Percentiles rank a stretch among this genome's conserved stretches.
Conservation (phyloP, 2,888 invertebrate genomes). For the Empis stercorea region DNA sequence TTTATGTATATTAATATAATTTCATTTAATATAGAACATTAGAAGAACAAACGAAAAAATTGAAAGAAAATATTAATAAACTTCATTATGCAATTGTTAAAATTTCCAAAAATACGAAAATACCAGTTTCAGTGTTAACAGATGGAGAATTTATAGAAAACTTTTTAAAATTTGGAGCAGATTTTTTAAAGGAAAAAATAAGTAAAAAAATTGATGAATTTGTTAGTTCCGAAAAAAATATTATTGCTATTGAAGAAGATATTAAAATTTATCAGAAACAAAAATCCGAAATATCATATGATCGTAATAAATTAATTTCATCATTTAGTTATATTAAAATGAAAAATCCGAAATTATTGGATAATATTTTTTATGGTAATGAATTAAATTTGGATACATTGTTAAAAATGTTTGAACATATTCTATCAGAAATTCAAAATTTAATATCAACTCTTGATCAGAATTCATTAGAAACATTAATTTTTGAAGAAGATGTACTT, state of each 20-base stretch:
- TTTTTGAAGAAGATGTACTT: conserved; percentile 15
- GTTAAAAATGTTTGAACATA: conserved; percentile 4
- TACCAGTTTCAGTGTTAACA: conserved; percentile 11
- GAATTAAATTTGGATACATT: conserved; percentile 9
- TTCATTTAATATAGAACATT: conserved; percentile 1
- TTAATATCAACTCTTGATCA: background rate
- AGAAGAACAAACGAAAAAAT: conserved; percentile 14
- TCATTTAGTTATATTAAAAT: conserved; percentile 17
- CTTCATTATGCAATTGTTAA: conserved; percentile 13
- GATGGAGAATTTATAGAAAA: conserved; percentile 17
- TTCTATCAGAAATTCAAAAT: conserved; percentile 2
- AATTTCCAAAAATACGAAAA: no score
- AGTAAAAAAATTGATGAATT: conserved; percentile 10
- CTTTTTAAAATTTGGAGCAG: conserved; percentile 16
- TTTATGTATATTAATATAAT: background rate
- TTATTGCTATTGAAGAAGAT: conserved; percentile 18
- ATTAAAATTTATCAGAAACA: conserved; percentile 25
- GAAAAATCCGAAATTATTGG: conserved; percentile 9
- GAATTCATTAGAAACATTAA: background rate
- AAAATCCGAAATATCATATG: conserved; percentile 19
- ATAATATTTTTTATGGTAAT: background rate
- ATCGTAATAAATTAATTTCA: conserved; percentile 19
- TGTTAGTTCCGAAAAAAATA: conserved; percentile 16
- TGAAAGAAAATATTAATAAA: conserved; percentile 16
- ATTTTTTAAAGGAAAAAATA: conserved; percentile 14